Base-by-base conservation (phyloP, 2,888 invertebrate species). In the Volucella inanis region DNA sequence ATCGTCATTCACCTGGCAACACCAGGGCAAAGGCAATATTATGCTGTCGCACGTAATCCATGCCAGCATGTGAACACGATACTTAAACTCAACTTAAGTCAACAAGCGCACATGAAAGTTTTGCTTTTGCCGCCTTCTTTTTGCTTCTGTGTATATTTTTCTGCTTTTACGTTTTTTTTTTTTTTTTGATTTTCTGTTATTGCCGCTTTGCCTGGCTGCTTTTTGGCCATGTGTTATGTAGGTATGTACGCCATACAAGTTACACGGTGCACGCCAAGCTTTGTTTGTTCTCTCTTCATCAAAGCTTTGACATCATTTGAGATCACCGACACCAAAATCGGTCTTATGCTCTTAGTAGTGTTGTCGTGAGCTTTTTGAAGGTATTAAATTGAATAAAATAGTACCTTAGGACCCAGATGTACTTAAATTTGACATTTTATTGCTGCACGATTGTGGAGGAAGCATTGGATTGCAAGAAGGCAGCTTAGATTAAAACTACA, bases 291-390 rank as follows among this genome's bases (percentile, higher is more conserved):
- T 85, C 31, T 31, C 85, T 85, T 85, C 80, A 85, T 81, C 76
- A 72, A 82, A 86, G 86, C 86, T 86, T 86, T 86, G 86, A 86
- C 86, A 86, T 86, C 86, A 82, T 86, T 86, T 82, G 77, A 82
- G 86, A 86, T 86, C 86, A 86, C 82, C 86, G 86, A 86, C 85
- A 81, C 85, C 76, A 57, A 45, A 67, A 52, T 39, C 75, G 75
- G 49, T 65, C 52, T 62, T 52, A 38, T 38, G n/a, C 49, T 55
- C 47, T 31, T n/a, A 11, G 54, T 43, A 50, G 43, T 38, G 64
- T 68, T 70, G 45, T n/a, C 45, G n/a, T 15, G 11, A 31, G 31
- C 4, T 31, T 31, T 31, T 31, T 31, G 31, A 31, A 31, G 31
- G 31, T 6, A 6, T 6, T 31, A 31, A 31, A 31, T 31, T 31